phyloP scores from a whole-genome alignment of 92 coral and sea anemone species.

The Palythoa caribaeorum region DNA sequence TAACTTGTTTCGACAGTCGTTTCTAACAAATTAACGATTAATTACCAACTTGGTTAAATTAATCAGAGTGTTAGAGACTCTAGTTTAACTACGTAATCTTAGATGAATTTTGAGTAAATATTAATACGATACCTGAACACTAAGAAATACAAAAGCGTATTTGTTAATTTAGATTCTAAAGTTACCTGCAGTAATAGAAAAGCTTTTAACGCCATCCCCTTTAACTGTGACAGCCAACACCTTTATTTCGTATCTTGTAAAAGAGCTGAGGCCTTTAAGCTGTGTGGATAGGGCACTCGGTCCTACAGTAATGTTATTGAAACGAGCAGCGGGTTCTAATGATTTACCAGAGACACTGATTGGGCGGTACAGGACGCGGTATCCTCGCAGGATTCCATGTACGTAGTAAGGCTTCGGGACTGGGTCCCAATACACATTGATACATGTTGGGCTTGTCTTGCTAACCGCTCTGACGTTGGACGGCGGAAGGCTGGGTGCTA shows the following conservation, averaged over 20 bases:
- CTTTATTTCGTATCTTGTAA: constrained; percentile 77
- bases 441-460: constrained; percentile 83
- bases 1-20: no score
- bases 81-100: no score
- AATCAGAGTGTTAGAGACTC: no score
- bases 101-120: no score
- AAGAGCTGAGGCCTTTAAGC: constrained; percentile 69
- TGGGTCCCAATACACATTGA: constrained; percentile 86
- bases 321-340: constrained; percentile 16
- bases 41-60: no score
- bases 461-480: constrained; percentile 71
- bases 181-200: constrained; percentile 72
- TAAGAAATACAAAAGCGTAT: no score
- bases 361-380: constrained; percentile 81
- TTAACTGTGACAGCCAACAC: constrained; percentile 84
- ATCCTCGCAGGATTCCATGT: constrained; percentile 94
- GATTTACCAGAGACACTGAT: constrained; percentile 65
- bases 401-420: constrained; percentile 82
- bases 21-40: no score
- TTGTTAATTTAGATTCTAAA: no score
- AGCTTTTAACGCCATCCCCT: constrained; percentile 84
- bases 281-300: constrained; percentile 44
- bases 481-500: constrained; percentile 93
- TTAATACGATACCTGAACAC: no score
- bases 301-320: constrained; percentile 28